These are phyloP conservation scores for Anisognathus igniventris DNA, from an alignment of 2,797 vertebrate species.

Conservation along the genomic window DNA sequence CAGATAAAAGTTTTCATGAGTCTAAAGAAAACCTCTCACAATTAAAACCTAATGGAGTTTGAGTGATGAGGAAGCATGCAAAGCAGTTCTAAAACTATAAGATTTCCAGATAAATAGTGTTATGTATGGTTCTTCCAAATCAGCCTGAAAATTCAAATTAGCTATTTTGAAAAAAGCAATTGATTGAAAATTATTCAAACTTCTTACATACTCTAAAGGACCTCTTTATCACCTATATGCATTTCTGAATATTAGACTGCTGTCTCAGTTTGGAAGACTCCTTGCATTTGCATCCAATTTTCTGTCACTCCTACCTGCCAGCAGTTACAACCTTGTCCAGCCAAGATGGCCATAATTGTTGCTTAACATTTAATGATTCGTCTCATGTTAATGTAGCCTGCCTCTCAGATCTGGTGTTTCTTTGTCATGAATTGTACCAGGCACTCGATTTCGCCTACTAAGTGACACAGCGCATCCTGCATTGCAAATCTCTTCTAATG, in stretches of 20 bases:
- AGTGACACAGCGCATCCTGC: constrained; percentile 80
- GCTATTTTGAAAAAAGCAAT: not conserved
- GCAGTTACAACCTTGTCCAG: not conserved
- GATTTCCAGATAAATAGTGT: not conserved
- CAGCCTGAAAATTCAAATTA: not conserved
- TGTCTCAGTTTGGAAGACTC: not conserved
- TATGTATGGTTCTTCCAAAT: not conserved
- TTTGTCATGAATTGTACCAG: constrained; percentile 64
- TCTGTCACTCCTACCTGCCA: not conserved
- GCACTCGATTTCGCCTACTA: constrained; percentile 84
- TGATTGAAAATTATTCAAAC: not conserved
- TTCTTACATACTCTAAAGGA: not conserved
- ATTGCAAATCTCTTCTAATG: constrained; percentile 81
- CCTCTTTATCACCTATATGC: not conserved
- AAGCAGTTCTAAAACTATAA: not conserved
- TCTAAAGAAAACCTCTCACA: not conserved
- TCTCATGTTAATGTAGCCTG: not conserved
- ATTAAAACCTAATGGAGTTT: not conserved
- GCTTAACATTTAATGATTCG: not conserved
- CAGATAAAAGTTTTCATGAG: not conserved
- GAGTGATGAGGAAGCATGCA: not conserved
- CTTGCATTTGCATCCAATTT: not conserved
- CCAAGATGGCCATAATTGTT: not conserved
- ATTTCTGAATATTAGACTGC: not conserved
- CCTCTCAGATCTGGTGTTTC: not conserved